Conservation (phyloP, 2,113 vertebrate species). For the Mastomys coucha region DNA sequence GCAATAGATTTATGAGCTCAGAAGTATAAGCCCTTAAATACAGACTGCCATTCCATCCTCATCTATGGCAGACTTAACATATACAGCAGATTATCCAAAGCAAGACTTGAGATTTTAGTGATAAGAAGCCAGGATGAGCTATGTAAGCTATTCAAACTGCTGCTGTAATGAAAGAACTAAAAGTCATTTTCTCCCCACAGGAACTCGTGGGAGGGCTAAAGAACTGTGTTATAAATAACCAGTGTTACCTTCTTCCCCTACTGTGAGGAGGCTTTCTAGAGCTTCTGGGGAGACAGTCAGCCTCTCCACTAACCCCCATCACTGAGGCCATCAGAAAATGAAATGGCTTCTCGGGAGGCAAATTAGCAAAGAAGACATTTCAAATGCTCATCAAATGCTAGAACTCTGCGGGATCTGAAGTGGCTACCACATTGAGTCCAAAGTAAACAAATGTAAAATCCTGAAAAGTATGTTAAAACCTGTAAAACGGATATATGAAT, state of each 20-base stretch:
- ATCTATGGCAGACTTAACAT: background rate
- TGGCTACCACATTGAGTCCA: conserved; percentile 9
- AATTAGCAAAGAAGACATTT: conserved; percentile 50
- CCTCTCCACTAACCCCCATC: background rate
- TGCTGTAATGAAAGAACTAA: conserved; percentile 34
- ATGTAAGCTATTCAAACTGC: background rate
- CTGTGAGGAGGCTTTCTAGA: conserved; percentile 1
- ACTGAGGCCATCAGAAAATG: conserved; percentile 19
- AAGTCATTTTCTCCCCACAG: background rate
- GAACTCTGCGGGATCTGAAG: conserved; percentile 48
- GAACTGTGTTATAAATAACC: conserved; percentile 2
- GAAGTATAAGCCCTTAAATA: background rate
- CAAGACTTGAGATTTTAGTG: background rate
- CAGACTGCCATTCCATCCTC: background rate
- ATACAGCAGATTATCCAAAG: background rate
- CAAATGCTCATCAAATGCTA: conserved; percentile 25
- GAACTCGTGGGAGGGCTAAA: conserved; percentile 1
- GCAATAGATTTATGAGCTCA: background rate
- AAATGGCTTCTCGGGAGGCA: conserved; percentile 49
- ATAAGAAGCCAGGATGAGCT: conserved; percentile 18
- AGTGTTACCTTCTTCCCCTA: background rate
- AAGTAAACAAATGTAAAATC: conserved; percentile 50
- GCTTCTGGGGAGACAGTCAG: background rate
- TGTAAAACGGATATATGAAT: background rate
- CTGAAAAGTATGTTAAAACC: conserved; percentile 42